Conservation (phyloP, 1,140 invertebrate species). For the Panonychus citri region DNA sequence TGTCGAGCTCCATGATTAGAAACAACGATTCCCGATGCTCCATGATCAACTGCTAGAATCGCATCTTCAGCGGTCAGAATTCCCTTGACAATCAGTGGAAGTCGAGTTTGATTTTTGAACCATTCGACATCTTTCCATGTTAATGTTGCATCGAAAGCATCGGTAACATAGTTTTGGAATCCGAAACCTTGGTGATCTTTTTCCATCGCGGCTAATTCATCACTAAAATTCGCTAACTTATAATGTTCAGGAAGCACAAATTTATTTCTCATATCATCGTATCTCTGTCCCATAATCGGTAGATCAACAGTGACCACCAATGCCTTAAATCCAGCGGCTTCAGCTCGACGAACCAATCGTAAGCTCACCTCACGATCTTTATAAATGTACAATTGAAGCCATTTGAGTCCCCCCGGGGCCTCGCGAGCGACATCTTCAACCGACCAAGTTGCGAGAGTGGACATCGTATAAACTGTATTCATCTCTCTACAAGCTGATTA, state of each 20-base stretch:
- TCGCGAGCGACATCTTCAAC: conserved; percentile 60
- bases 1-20: conserved; percentile 80
- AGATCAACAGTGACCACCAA: conserved; percentile 74
- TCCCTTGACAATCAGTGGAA: conserved; percentile 74
- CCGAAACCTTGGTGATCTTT: conserved; percentile 37
- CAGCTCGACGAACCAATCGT: conserved; percentile 48
- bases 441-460: conserved; percentile 61
- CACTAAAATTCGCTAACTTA: conserved; percentile 40
- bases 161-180: conserved; percentile 45
- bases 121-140: conserved; percentile 63
- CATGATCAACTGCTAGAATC: conserved; percentile 39
- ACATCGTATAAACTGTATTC: conserved; percentile 53
- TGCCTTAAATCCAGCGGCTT: conserved; percentile 60
- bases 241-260: conserved; percentile 57
- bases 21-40: conserved; percentile 52
- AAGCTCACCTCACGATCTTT: conserved; percentile 48
- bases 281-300: conserved; percentile 52
- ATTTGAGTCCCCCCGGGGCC: conserved; percentile 47
- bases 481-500: conserved; percentile 40
- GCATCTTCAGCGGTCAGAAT: conserved; percentile 70
- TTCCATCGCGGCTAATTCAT: neutral
- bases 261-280: conserved; percentile 55
- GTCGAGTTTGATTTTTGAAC: conserved; percentile 41
- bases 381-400: conserved; percentile 80
- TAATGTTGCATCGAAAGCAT: conserved; percentile 44